A percentile compares a stretch with the other conserved stretches of the same genome.
Conservation (phyloP, 2,888 invertebrate species). For the Drosophila mimetica region DNA sequence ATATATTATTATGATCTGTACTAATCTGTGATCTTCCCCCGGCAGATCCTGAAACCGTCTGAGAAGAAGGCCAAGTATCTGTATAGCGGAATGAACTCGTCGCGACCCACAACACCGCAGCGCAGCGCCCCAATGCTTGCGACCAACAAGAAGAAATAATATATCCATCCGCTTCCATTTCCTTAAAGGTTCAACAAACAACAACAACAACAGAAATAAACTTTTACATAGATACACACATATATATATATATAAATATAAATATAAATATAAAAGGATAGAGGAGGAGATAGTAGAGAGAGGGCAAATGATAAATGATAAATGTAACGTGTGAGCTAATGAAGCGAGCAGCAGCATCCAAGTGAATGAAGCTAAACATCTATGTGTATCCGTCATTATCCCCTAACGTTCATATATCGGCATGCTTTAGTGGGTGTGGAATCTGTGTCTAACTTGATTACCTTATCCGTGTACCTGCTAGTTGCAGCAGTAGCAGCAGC, state of each 20-base stretch:
- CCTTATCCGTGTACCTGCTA: slow-evolving; percentile 11
- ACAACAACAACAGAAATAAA: slow-evolving; percentile 51
- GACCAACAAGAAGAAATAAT: slow-evolving; percentile 85
- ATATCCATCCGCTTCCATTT: slow-evolving; percentile 84
- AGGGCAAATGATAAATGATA: slow-evolving; percentile 1
- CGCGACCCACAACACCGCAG: slow-evolving; percentile 93
- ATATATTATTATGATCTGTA: too few relatives aligned
- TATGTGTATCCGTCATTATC: slow-evolving; percentile 19
- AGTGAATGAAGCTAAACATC: slow-evolving; percentile 14
- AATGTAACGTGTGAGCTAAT: slow-evolving; percentile 9
- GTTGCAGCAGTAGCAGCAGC: neutral
- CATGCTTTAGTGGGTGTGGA: slow-evolving; percentile 1
- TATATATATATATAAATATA: slow-evolving; percentile 22
- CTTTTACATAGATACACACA: slow-evolving; percentile 59
- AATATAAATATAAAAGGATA: slow-evolving; percentile 8
- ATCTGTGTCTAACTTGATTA: slow-evolving; percentile 15
- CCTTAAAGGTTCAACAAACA: slow-evolving; percentile 81
- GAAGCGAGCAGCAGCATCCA: slow-evolving; percentile 9
- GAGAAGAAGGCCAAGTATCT: slow-evolving; percentile 99
- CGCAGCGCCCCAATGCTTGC: slow-evolving; percentile 87
- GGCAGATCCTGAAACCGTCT: slow-evolving; percentile 98
- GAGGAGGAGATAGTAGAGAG: neutral
- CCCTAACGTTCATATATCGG: slow-evolving; percentile 10
- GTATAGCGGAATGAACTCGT: slow-evolving; percentile 94
- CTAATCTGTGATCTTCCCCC: slow-evolving; percentile 27